Evolutionary conservation across 2,888 invertebrate genomes (phyloP).

Genomic region (Neoaliturus tenellus): DNA sequence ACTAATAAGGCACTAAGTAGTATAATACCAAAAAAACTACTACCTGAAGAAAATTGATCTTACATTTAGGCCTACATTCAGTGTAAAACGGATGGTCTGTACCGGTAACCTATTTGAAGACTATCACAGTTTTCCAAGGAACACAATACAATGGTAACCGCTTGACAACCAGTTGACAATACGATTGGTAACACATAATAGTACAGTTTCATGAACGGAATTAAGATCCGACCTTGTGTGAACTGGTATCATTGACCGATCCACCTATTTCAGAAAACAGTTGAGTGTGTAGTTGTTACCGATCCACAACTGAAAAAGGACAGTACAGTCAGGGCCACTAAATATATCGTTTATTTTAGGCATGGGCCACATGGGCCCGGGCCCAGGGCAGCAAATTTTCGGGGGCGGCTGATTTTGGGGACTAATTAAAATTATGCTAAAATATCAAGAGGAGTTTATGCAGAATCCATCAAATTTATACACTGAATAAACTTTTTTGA

Average conservation of each 20-base stretch:
- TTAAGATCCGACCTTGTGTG: not conserved
- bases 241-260: not conserved
- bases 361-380: too few relatives aligned
- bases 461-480: too few relatives aligned
- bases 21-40: not conserved
- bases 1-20: slow-evolving; percentile 14
- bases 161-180: too few relatives aligned
- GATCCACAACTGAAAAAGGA: slow-evolving; percentile 32
- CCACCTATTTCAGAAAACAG: slow-evolving; percentile 1
- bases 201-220: not conserved
- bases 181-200: too few relatives aligned
- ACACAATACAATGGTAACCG: not conserved
- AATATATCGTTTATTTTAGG: too few relatives aligned
- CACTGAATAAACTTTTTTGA: too few relatives aligned
- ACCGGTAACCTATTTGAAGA: not conserved
- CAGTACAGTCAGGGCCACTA: too few relatives aligned
- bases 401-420: too few relatives aligned
- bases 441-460: too few relatives aligned
- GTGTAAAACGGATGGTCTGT: not conserved
- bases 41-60: not conserved
- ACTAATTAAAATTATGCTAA: too few relatives aligned
- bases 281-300: not conserved
- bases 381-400: too few relatives aligned
- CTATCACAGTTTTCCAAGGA: slow-evolving; percentile 39
- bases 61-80: not conserved